Evolutionary conservation across 2,113 vertebrate genomes (phyloP), one percentile per base, ranked within the genome.

Genomic region (Antigone vipio): DNA sequence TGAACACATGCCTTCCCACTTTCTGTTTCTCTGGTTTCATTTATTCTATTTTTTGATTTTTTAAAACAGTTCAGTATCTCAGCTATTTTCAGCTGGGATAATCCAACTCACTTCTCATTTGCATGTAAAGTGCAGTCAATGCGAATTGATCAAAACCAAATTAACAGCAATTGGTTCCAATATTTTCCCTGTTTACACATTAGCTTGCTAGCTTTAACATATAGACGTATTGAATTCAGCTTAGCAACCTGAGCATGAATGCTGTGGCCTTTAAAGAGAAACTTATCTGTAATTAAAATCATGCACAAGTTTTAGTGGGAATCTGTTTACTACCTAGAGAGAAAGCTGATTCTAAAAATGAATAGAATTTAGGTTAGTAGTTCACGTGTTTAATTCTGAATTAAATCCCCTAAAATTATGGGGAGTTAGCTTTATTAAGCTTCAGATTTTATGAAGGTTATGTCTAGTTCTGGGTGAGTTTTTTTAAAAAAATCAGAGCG

Each of bases 211-310:
- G 98, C 92, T 98, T 98, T 98, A 98, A 99, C 98, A 98, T 98
- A 98, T 98, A 98, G 98, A 98, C 96, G 97, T 99, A 99, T 99
- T 98, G 99, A 98, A 99, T 99, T 99, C 98, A 99, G 99, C 99
- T 99, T 99, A 99, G 99, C 98, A 98, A 97, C 98, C 98, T 97
- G 98, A 98, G 98, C 98, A 98, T 98, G 98, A 98, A 98, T 97
- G 96, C 98, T 98, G 97, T 96, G 97, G 98, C 98, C 98, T 98
- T 98, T 98, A 97, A 97, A 98, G 95, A 98, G 98, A 98, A 98
- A 99, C 99, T 99, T 99, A 99, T 99, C 99, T 99, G 99, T 99
- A 99, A 99, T 99, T 99, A 99, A 99, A 99, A 99, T 99, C 99
- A 99, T 98, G 98, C 98, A 98, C 97, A 97, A 98, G 97, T 98